Conservation (phyloP, 2,888 invertebrate species). For the Mimachlamys varia region DNA sequence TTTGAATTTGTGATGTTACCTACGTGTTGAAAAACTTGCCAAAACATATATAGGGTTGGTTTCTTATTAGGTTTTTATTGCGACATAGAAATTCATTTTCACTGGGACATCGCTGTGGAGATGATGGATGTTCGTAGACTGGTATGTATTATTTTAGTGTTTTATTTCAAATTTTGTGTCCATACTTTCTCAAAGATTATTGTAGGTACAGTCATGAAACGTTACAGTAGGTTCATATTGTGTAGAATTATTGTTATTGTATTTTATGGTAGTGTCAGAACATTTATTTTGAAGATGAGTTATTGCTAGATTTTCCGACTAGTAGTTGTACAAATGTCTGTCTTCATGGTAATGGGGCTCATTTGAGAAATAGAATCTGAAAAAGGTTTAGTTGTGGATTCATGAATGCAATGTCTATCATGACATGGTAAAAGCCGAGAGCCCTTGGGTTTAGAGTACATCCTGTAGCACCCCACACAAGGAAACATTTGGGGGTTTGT, state of each 20-base stretch:
- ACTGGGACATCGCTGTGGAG: neutral
- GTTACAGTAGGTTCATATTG: too few relatives aligned
- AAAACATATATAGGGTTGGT: neutral
- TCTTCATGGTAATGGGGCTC: too few relatives aligned
- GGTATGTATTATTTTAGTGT: neutral
- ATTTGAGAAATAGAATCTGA: neutral
- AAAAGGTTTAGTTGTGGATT: neutral
- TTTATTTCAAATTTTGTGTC: neutral
- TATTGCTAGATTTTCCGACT: too few relatives aligned
- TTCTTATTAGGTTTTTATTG: neutral
- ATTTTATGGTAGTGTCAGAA: too few relatives aligned
- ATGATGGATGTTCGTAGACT: neutral
- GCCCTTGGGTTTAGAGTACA: too few relatives aligned
- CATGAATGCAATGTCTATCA: neutral
- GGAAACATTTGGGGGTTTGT: too few relatives aligned
- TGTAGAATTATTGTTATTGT: too few relatives aligned
- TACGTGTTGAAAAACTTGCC: conserved; percentile 6
- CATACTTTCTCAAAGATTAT: neutral
- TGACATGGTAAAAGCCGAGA: neutral
- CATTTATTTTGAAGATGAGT: too few relatives aligned
- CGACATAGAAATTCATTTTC: neutral
- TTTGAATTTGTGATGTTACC: conserved; percentile 9
- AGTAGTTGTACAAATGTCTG: too few relatives aligned
- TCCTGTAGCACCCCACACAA: too few relatives aligned
- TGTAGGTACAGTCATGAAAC: neutral